Conservation (phyloP, 2,888 invertebrate species). For the Seladonia tumulorum region DNA sequence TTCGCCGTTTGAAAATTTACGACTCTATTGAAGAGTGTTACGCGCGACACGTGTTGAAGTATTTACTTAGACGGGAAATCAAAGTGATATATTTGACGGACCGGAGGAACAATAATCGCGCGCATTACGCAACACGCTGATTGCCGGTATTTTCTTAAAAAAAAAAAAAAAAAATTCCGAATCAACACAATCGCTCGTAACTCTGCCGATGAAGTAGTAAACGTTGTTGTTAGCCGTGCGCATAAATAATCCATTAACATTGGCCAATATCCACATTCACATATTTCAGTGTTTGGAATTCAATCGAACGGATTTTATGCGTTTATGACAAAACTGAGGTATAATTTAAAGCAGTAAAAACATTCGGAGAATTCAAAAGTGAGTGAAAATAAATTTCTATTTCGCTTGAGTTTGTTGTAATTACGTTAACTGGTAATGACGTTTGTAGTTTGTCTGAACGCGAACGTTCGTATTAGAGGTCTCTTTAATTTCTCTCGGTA, state of each 20-base stretch:
- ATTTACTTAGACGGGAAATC: conserved; percentile 22
- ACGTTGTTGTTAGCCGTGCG: background rate
- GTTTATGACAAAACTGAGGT: no score
- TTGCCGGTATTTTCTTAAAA: background rate
- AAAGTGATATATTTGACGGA: conserved; percentile 12
- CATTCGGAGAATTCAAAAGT: no score
- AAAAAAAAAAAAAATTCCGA: background rate
- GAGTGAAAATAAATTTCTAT: background rate
- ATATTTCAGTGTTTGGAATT: no score
- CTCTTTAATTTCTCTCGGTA: background rate
- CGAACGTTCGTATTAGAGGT: background rate
- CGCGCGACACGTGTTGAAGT: conserved; percentile 6
- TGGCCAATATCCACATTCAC: background rate
- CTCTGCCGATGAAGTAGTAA: background rate
- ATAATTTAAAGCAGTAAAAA: no score
- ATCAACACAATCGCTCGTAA: background rate
- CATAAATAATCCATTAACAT: background rate
- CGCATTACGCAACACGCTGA: background rate
- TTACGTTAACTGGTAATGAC: background rate
- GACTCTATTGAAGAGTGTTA: conserved; percentile 38
- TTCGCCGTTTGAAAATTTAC: conserved; percentile 37
- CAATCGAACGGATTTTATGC: background rate
- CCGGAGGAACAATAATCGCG: background rate
- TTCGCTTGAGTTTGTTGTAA: background rate
- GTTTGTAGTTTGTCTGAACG: background rate